A percentile compares a stretch with the other conserved stretches of the same genome.
Evolutionary conservation across 2,797 vertebrate genomes (phyloP).

Genomic region (Syngnathus acus): DNA sequence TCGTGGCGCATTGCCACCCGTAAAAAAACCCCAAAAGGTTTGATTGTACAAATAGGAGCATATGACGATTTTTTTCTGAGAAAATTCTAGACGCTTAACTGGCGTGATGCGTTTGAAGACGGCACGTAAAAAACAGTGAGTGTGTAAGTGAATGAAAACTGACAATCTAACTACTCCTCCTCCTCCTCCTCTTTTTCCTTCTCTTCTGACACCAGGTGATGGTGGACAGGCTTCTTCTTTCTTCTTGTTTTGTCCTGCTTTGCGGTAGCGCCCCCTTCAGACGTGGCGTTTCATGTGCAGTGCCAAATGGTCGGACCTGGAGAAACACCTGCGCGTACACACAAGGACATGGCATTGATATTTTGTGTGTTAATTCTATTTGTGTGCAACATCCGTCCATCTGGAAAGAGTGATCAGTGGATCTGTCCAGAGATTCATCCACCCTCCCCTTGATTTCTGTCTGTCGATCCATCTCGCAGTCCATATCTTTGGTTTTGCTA

Average conservation of each 20-base stretch:
- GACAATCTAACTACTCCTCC: slow-evolving; percentile 62
- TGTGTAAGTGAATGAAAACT: slow-evolving; percentile 62
- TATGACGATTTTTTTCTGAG: neutral
- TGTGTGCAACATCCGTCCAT: too few species aligned
- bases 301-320: slow-evolving; percentile 97
- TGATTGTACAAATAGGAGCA: neutral
- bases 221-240: slow-evolving; percentile 51
- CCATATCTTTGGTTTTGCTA: neutral
- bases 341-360: neutral
- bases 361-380: neutral
- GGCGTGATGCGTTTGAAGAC: slow-evolving; percentile 61
- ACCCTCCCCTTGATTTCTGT: too few species aligned
- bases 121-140: slow-evolving; percentile 40
- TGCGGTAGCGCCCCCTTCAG: slow-evolving; percentile 60
- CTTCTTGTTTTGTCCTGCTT: slow-evolving; percentile 9
- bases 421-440: too few species aligned
- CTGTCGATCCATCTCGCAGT: neutral
- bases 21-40: neutral
- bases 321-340: slow-evolving; percentile 83
- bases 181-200: slow-evolving; percentile 10
- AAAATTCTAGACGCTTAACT: neutral
- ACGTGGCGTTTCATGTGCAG: slow-evolving; percentile 99
- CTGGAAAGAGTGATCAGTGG: too few species aligned
- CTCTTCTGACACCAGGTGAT: slow-evolving; percentile 12
- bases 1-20: neutral